Evolutionary conservation across 35 echinoderm and acorn worm genomes (phyloP).

Genomic region (Eucidaris tribuloides): DNA sequence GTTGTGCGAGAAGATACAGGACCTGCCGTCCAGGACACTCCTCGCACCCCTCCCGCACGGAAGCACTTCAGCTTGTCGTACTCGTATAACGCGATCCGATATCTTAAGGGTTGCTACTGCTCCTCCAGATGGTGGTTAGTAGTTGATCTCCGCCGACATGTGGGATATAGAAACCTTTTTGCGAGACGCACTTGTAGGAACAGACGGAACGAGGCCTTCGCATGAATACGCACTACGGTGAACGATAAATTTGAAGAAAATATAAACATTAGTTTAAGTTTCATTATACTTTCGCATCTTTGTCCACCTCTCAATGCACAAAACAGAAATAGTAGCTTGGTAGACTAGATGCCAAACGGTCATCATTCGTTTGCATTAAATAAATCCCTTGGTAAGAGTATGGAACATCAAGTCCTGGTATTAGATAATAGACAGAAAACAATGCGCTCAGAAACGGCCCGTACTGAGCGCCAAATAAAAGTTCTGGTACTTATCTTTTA

Average conservation of each 20-base stretch:
- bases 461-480: too few relatives aligned
- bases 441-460: too few relatives aligned
- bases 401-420: too few relatives aligned
- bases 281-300: too few relatives aligned
- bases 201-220: conserved; percentile 71
- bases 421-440: too few relatives aligned
- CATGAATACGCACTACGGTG: conserved; percentile 70
- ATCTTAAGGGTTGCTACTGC: conserved; percentile 42
- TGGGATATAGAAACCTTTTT: conserved; percentile 83
- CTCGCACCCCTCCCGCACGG: conserved; percentile 84
- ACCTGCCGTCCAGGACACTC: conserved; percentile 68
- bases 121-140: conserved; percentile 82
- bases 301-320: too few relatives aligned
- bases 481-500: too few relatives aligned
- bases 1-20: conserved; percentile 74
- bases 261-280: background rate
- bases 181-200: conserved; percentile 85
- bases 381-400: too few relatives aligned
- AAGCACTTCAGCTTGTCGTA: conserved; percentile 61
- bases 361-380: too few relatives aligned
- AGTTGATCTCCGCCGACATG: conserved; percentile 23
- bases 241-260: conserved; percentile 11
- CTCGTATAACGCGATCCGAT: background rate
- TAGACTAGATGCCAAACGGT: too few relatives aligned
- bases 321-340: too few relatives aligned